phyloP scores from a whole-genome alignment of 1,140 invertebrate genomes.

The Bombus soroeensis region DNA sequence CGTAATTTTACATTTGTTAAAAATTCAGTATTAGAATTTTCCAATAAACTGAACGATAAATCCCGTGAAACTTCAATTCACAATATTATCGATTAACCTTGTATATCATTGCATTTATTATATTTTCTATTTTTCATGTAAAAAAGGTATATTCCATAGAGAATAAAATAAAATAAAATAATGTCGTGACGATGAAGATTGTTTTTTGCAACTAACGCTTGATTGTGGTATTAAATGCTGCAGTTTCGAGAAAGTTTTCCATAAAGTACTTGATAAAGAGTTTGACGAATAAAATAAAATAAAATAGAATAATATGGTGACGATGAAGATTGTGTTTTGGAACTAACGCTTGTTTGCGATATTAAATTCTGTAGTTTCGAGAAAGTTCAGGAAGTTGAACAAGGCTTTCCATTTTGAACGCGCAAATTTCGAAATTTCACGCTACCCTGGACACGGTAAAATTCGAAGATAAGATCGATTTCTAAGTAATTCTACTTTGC shows the following conservation, averaged over 20 bases:
- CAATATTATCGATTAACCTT: neutral
- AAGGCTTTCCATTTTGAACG: neutral
- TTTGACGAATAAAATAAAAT: too few relatives aligned
- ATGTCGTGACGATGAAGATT: too few relatives aligned
- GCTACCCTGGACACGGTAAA: too few relatives aligned
- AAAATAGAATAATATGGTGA: too few relatives aligned
- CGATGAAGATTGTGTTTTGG: too few relatives aligned
- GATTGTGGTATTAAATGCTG: neutral
- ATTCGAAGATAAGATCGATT: conserved; percentile 14
- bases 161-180: neutral
- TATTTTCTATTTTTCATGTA: too few relatives aligned
- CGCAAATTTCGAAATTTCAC: neutral
- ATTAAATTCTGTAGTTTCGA: neutral
- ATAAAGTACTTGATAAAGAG: too few relatives aligned
- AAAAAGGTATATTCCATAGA: too few relatives aligned
- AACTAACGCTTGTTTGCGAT: neutral
- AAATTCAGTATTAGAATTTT: neutral
- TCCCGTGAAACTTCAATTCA: neutral
- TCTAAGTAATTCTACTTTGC: neutral
- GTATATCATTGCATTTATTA: too few relatives aligned
- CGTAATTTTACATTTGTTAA: neutral
- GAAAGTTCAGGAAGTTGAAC: too few relatives aligned
- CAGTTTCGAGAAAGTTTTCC: neutral
- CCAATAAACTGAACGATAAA: neutral
- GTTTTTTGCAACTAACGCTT: neutral